Evolutionary conservation across 2,113 vertebrate genomes (phyloP).

Genomic region (Morphnarchus princeps): DNA sequence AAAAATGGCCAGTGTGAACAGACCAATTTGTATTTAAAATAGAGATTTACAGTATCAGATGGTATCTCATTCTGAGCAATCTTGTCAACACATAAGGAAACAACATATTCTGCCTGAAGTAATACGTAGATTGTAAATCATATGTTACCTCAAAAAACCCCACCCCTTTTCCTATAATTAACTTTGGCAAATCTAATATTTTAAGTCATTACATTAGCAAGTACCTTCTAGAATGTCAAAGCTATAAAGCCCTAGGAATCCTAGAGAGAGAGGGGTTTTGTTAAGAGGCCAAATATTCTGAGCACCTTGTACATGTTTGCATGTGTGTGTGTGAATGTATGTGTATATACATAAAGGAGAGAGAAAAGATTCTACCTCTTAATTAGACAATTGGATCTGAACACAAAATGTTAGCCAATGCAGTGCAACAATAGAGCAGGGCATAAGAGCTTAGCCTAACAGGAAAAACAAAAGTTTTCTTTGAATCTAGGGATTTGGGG

Average conservation of each 20-base stretch:
- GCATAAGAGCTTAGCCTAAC: not conserved
- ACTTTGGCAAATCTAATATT: not conserved
- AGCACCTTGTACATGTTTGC: not conserved
- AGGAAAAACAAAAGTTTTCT: not conserved
- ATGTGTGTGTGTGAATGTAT: not conserved
- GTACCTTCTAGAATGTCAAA: not conserved
- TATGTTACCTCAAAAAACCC: not conserved
- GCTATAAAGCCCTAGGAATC: not conserved
- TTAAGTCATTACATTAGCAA: not conserved
- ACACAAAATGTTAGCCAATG: not conserved
- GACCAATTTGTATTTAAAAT: constrained; percentile 3
- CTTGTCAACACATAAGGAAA: not conserved
- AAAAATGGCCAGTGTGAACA: not conserved
- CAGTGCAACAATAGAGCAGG: not conserved
- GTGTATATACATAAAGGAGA: not conserved
- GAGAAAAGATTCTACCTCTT: not conserved
- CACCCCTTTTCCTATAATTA: not conserved
- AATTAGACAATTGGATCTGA: not conserved
- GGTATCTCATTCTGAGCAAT: not conserved
- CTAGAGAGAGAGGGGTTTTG: not conserved
- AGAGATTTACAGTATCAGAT: constrained; percentile 1
- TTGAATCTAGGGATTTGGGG: not conserved
- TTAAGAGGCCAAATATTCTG: not conserved
- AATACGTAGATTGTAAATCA: not conserved
- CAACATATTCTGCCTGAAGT: not conserved